Evolutionary conservation across 2,888 invertebrate genomes (phyloP), one percentile per base, ranked within the genome.

Genomic region (Drosophila affinis): DNA sequence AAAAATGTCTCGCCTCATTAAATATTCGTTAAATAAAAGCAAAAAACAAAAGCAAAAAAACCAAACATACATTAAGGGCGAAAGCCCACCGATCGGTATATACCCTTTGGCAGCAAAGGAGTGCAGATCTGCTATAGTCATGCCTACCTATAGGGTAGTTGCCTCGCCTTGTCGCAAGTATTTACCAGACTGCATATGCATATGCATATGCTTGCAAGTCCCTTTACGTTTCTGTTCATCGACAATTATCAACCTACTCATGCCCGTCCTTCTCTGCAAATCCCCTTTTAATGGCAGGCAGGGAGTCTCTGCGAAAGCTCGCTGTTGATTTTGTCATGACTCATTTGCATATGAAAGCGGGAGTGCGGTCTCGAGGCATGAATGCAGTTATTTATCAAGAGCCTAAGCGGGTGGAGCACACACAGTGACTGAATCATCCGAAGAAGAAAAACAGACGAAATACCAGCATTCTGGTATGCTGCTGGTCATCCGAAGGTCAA

Each of bases 1-100:
- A 85, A 85, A 84, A 85, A 75, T 86, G 82, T 84, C 79, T 70
- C 86, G 82, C 76, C 87, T 86, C 87, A 85, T 85, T 84, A 80
- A 86, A 75, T 75, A 70, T 71, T 65, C 61, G 72, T 75, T 54
- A 72, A 62, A 62, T 62, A 55, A 67, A 47, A 56, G 45, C 34
- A 44, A 59, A 68, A 24, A 24, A 24, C 24, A 46, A 59, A 65
- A 46, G 54, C 14, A 3, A 45, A 46, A 56, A 12, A 21, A 56
- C 17, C 59, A 21, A 18, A 44, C n/a, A 29, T 14, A 45, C n/a
- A 29, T 14, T 44, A 18, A 21, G 4, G 10, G 49, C 9, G 45
- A 18, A 44, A 17, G 21, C 51, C n/a, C 39, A 27, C 24, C 44
- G 64, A 63, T 57, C 45, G 53, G 14, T 39, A 14, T 6, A 6